These are phyloP conservation scores for Nematostella vectensis DNA, from an alignment of 92 coral and sea anemone genomes.

Conservation along the genomic window DNA sequence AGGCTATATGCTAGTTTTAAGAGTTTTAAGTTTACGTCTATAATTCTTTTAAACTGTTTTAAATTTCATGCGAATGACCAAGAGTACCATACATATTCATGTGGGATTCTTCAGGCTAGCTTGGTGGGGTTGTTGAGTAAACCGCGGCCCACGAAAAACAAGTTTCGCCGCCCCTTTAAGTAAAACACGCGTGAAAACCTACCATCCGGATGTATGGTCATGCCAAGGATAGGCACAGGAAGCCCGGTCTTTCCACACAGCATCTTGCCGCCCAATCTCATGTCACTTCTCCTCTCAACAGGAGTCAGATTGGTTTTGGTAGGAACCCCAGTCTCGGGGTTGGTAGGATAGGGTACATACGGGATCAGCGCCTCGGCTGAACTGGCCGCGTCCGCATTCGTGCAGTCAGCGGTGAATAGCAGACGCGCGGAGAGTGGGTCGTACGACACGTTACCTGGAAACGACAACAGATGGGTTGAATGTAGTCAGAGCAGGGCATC, in stretches of 20 bases:
- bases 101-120: too few species aligned
- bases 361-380: slow-evolving; percentile 83
- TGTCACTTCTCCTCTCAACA: slow-evolving; percentile 77
- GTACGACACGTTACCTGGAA: slow-evolving; percentile 74
- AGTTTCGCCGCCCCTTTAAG: too few species aligned
- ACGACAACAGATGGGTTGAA: not conserved
- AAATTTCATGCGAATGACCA: too few species aligned
- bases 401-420: slow-evolving; percentile 78
- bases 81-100: too few species aligned
- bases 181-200: too few species aligned
- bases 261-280: slow-evolving; percentile 69
- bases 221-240: slow-evolving; percentile 88
- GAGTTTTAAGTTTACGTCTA: too few species aligned
- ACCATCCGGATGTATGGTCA: slow-evolving; percentile 97
- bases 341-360: slow-evolving; percentile 89
- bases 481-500: too few species aligned
- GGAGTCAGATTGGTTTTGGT: slow-evolving; percentile 64
- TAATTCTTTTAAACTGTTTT: too few species aligned
- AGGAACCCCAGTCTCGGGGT: slow-evolving; percentile 88
- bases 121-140: too few species aligned
- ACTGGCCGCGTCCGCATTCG: slow-evolving; percentile 82
- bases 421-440: slow-evolving; percentile 93
- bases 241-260: slow-evolving; percentile 90
- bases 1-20: too few species aligned
- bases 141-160: too few species aligned